Evolutionary conservation across 2,797 vertebrate genomes (phyloP), one percentile per base, ranked within the genome.

Genomic region (Amniataba percoides): DNA sequence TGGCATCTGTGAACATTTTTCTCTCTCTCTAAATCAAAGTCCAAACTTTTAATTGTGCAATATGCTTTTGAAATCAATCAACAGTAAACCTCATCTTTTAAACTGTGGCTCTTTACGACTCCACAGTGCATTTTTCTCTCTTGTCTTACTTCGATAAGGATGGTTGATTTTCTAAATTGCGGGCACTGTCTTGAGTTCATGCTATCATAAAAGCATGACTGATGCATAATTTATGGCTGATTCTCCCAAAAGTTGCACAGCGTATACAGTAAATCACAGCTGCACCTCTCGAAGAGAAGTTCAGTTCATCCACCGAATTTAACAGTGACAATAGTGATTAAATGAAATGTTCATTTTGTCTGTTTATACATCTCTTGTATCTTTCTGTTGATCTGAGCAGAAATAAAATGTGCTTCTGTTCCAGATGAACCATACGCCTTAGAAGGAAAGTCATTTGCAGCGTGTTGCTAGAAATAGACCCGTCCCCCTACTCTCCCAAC

Each of bases 361-460:
- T 46, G 43, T 34, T 49, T 42, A 67, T 53, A 46, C 23, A 2
- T 39, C 5, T 69, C 21, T 43, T 34, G 48, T 14, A 51, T 36
- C 25, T 21, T 31, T 57, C 25, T 57, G 0, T 66, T 58, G 5
- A 56, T n/a, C 7, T 43, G 18, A 60, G 61, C 4, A 77, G 2
- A 77, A 23, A 63, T 34, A 57, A 73, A 80, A 52, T 45, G 14
- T 31, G 25, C 23, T 42, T 31, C 19, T 43, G 19, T 51, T 57
- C 39, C 10, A 51, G 7, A 57, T 62, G 45, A 75, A 62, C 4
- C n/a, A 36, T 21, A 6, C 27, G 43, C 42, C 10, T 69, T 48
- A 27, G 12, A 71, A 27, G 43, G 13, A 63, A 60, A 62, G 62
- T 52, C 12, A 67, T 80, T 74, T 74, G 45, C 52, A 63, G 1